A percentile compares a stretch with the other conserved stretches of the same genome.
phyloP scores from a whole-genome alignment of 2,888 invertebrate species.

The Galeruca laticollis region DNA sequence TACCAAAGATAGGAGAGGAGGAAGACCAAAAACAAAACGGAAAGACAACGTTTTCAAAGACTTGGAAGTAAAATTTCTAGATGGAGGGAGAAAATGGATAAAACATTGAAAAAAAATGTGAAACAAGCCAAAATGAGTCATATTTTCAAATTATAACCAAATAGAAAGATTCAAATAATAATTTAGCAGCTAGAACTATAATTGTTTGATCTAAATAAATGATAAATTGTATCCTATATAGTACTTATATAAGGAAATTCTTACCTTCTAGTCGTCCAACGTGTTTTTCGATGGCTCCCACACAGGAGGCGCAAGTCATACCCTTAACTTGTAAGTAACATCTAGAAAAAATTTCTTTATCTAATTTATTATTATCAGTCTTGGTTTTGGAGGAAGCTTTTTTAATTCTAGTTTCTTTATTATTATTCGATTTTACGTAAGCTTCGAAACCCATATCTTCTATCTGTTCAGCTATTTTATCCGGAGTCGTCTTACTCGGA shows the following conservation, averaged over 20 bases:
- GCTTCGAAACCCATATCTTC: constrained; percentile 87
- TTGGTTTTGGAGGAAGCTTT: constrained; percentile 20
- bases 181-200: not conserved
- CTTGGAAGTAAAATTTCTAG: too few relatives aligned
- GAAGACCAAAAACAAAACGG: too few relatives aligned
- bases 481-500: constrained; percentile 68
- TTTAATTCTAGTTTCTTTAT: constrained; percentile 50
- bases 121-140: too few relatives aligned
- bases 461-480: constrained; percentile 76
- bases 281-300: constrained; percentile 94
- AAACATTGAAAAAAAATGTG: not conserved
- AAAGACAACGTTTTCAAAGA: too few relatives aligned
- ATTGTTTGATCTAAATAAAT: too few relatives aligned
- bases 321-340: constrained; percentile 85
- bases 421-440: constrained; percentile 66
- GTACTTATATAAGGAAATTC: too few relatives aligned
- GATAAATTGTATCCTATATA: too few relatives aligned
- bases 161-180: too few relatives aligned
- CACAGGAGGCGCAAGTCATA: constrained; percentile 97
- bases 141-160: too few relatives aligned
- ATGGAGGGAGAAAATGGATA: too few relatives aligned
- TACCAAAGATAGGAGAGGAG: too few relatives aligned
- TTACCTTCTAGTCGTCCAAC: constrained; percentile 82
- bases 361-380: constrained; percentile 18
- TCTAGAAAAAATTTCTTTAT: constrained; percentile 60